Percentiles rank a stretch among this genome's conserved stretches.
Evolutionary conservation across 2,888 invertebrate species (phyloP).

Genomic region (Calephelis perditalis): DNA sequence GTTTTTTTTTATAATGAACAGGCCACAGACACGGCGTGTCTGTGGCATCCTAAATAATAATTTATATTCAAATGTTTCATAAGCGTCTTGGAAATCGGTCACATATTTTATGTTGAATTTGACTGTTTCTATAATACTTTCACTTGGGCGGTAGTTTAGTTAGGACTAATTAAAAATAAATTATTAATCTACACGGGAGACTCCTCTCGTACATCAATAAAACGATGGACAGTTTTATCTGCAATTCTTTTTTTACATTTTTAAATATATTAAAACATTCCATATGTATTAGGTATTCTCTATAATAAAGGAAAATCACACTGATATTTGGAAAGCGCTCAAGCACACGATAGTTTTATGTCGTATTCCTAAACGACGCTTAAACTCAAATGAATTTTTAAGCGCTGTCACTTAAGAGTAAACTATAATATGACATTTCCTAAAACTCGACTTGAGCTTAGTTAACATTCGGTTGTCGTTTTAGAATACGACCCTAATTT

Average conservation of each 20-base stretch:
- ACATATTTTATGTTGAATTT: background rate
- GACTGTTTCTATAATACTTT: background rate
- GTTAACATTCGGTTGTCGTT: too few species aligned
- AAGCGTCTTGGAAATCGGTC: background rate
- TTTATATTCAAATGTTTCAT: background rate
- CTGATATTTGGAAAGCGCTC: slow-evolving; percentile 67
- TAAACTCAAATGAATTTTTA: too few species aligned
- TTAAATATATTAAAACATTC: slow-evolving; percentile 65
- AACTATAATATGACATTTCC: too few species aligned
- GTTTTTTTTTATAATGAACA: too few species aligned
- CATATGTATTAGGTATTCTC: slow-evolving; percentile 58
- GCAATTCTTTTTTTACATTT: slow-evolving; percentile 38
- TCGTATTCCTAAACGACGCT: background rate
- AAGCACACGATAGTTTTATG: slow-evolving; percentile 9
- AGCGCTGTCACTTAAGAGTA: too few species aligned
- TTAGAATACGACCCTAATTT: too few species aligned
- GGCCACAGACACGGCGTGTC: too few species aligned
- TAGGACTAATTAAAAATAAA: slow-evolving; percentile 16
- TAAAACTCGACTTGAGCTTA: too few species aligned
- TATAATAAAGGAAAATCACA: slow-evolving; percentile 68
- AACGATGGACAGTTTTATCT: slow-evolving; percentile 31
- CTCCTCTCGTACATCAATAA: slow-evolving; percentile 37
- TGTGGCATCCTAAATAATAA: too few species aligned
- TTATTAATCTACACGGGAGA: slow-evolving; percentile 25
- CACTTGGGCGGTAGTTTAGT: slow-evolving; percentile 12